These are phyloP conservation scores for Chaetorhynchus papuensis DNA, from an alignment of 2,113 vertebrate genomes.

Conservation along the genomic window DNA sequence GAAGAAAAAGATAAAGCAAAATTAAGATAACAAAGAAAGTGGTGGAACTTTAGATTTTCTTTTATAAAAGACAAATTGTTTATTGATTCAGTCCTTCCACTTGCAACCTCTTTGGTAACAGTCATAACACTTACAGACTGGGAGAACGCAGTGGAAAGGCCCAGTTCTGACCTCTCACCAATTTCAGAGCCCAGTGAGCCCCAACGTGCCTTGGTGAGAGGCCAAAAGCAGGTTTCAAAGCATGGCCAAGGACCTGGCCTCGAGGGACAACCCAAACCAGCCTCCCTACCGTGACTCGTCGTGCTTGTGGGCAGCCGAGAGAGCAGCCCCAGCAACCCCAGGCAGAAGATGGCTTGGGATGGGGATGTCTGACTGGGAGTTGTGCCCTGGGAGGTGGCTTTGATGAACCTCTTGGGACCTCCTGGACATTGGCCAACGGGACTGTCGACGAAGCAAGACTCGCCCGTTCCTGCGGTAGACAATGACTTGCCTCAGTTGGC, in stretches of 20 bases:
- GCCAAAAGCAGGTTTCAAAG: conserved; percentile 36
- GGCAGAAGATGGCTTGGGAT: neutral
- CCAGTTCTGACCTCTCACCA: conserved; percentile 14
- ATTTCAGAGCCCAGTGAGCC: neutral
- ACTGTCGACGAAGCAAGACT: neutral
- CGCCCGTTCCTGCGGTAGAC: neutral
- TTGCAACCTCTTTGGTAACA: conserved; percentile 66
- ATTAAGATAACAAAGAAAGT: neutral
- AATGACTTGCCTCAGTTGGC: neutral
- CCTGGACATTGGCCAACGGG: rapidly evolving
- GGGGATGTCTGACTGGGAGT: neutral
- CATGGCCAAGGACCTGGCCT: neutral
- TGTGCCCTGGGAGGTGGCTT: neutral
- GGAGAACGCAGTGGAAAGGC: conserved; percentile 37
- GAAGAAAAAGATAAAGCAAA: neutral
- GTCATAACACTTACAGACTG: conserved; percentile 26
- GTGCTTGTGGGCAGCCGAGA: neutral
- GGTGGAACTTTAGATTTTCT: neutral
- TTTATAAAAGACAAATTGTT: conserved; percentile 60
- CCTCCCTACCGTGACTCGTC: neutral
- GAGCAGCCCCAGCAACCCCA: neutral
- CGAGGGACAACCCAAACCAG: neutral
- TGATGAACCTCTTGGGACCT: neutral
- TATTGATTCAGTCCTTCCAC: conserved; percentile 57
- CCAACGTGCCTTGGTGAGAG: neutral